Percentiles rank a stretch among this genome's conserved stretches.
phyloP scores from a whole-genome alignment of 30 jellyfish, hydroid and myxozoan genomes.

The Sanderia malayensis region DNA sequence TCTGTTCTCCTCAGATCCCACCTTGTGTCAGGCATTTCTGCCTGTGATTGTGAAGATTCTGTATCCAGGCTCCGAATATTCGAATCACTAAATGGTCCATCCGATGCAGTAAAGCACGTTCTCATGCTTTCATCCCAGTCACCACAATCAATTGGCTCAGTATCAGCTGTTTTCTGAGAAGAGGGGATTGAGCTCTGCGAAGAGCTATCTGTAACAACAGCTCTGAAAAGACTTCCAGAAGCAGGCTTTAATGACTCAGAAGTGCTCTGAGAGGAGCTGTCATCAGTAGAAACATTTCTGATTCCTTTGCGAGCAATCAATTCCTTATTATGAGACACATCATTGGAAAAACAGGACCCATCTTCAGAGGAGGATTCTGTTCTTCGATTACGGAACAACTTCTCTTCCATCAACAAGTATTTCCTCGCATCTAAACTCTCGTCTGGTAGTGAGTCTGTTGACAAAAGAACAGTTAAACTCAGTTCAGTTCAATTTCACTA shows the following conservation, averaged over 20 bases:
- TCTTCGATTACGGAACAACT: background rate
- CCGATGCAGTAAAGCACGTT: background rate
- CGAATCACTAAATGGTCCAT: background rate
- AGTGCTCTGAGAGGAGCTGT: background rate
- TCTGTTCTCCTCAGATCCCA: background rate
- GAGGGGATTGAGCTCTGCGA: background rate
- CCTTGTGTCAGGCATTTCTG: background rate
- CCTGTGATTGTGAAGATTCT: background rate
- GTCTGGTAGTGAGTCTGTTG: too few species aligned
- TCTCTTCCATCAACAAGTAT: background rate
- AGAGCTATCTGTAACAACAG: background rate
- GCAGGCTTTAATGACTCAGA: background rate
- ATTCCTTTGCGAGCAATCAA: too few species aligned
- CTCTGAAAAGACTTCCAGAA: too few species aligned
- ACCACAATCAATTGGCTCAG: background rate
- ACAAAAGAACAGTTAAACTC: too few species aligned
- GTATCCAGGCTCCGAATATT: background rate
- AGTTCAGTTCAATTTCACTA: too few species aligned
- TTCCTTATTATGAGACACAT: background rate
- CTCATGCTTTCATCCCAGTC: background rate
- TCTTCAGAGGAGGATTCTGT: background rate
- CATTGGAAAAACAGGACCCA: too few species aligned
- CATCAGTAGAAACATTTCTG: too few species aligned
- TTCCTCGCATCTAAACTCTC: too few species aligned
- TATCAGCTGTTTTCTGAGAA: background rate